Evolutionary conservation across 1,140 invertebrate species (phyloP).

Genomic region (Campodea augens): DNA sequence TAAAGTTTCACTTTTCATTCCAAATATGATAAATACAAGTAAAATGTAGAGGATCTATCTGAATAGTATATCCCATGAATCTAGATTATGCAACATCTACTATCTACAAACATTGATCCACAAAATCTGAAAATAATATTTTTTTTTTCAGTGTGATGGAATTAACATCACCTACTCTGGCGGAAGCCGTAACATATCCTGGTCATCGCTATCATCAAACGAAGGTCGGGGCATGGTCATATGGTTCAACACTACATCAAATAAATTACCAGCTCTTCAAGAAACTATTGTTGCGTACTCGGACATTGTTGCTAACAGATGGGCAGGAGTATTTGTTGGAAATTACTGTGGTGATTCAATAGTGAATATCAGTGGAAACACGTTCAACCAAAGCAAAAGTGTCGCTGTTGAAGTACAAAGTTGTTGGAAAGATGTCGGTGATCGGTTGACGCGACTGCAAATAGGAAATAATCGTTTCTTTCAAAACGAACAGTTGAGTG

Average conservation of each 20-base stretch:
- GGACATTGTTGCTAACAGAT: constrained; percentile 59
- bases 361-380: constrained; percentile 70
- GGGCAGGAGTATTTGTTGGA: constrained; percentile 56
- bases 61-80: too few relatives aligned
- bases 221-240: constrained; percentile 62
- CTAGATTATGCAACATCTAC: too few relatives aligned
- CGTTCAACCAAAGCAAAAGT: constrained; percentile 52
- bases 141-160: too few relatives aligned
- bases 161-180: constrained; percentile 81
- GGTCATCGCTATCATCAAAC: constrained; percentile 58
- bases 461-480: constrained; percentile 72
- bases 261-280: constrained; percentile 58
- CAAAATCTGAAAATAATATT: too few relatives aligned
- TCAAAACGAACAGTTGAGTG: constrained; percentile 48
- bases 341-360: constrained; percentile 31
- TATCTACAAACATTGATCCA: too few relatives aligned
- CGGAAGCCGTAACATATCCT: constrained; percentile 70
- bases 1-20: too few relatives aligned
- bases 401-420: constrained; percentile 20
- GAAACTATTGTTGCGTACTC: constrained; percentile 73
- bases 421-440: constrained; percentile 18
- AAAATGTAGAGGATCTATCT: too few relatives aligned
- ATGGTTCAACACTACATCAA: constrained; percentile 72
- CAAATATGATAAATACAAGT: too few relatives aligned
- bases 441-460: constrained; percentile 36